Percentiles rank a stretch among this genome's conserved stretches.
Evolutionary conservation across 1,140 invertebrate species (phyloP).

Genomic region (Gryon sp.): DNA sequence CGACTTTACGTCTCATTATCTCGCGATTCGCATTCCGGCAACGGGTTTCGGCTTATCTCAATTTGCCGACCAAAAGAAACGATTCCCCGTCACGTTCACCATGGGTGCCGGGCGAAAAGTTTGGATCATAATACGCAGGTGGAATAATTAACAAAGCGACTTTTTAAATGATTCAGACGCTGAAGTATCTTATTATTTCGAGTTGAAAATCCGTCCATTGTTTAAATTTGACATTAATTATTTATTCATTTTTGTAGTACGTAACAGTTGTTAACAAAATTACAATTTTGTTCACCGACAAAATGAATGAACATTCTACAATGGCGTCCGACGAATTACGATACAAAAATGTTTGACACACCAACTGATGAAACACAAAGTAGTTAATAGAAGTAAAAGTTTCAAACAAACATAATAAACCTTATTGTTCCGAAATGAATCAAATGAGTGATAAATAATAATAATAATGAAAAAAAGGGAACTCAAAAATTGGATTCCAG

Average conservation of each 20-base stretch:
- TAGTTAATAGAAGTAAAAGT: neutral
- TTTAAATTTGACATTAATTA: too few relatives aligned
- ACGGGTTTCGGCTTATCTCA: constrained; percentile 72
- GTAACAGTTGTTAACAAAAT: too few relatives aligned
- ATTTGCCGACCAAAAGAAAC: constrained; percentile 63
- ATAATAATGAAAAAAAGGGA: constrained; percentile 15
- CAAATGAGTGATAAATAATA: neutral
- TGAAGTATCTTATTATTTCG: constrained; percentile 11
- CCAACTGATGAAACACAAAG: constrained; percentile 15
- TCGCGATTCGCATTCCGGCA: constrained; percentile 69
- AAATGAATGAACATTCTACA: constrained; percentile 18
- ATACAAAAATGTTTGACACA: too few relatives aligned
- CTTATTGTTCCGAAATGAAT: constrained; percentile 32
- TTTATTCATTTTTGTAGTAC: neutral
- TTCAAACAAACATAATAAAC: neutral
- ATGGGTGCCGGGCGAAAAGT: constrained; percentile 53
- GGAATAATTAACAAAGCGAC: constrained; percentile 59
- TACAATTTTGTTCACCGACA: neutral
- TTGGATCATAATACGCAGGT: constrained; percentile 58
- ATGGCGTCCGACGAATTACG: neutral
- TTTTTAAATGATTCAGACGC: constrained; percentile 54
- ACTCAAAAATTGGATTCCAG: constrained; percentile 8
- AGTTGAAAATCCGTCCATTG: neutral
- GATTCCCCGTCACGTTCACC: constrained; percentile 57
- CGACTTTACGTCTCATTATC: constrained; percentile 66